Evolutionary conservation across 2,113 vertebrate genomes (phyloP), one percentile per base, ranked within the genome.

Genomic region (Heptranchias perlo): DNA sequence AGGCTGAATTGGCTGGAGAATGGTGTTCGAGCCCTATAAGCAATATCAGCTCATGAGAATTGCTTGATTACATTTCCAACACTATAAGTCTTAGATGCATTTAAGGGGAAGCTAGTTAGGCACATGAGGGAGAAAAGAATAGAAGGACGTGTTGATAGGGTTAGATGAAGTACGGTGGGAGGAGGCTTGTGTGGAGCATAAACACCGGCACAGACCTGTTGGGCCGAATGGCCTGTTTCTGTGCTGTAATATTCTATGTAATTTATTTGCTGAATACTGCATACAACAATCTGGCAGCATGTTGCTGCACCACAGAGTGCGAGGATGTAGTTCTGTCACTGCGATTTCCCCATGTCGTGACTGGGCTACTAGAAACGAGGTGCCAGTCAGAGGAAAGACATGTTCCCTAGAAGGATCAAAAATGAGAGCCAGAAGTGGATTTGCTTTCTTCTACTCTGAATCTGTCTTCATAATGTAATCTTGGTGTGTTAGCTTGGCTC

Each of bases 1-100:
- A 69, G 94, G 25, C 65, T 95, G 28, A 52, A 69, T 28, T 69
- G 47, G 47, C 44, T 67, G 13, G 11, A 69, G 47, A 69, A 69
- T 52, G 65, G 65, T 18, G 13, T 35, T 14, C 47, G 8, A 31
- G 21, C 25, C 14, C 47, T 44, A 49, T 35, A 31, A 95, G 94
- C 39, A 49, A 52, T 52, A 47, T 95, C 44, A 67, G 25, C n/a
- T 23, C 58, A 44, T 93, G n/a, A 39, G 16, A 93, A 64, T 62
- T 93, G n/a, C 89, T 64, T 93, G 58, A 62, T 39, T 92, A 39
- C 8, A 92, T 62, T 92, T 91, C n/a, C n/a, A 93, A 93, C 35
- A 93, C 61, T 39, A 62, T 39, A 39, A 93, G 14, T 7, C 86
- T n/a, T 14, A 6, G 35, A 21, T 39, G 16, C 1, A 39, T 64